phyloP scores from a whole-genome alignment of 2,888 invertebrate species.

The Dione vanillae region DNA sequence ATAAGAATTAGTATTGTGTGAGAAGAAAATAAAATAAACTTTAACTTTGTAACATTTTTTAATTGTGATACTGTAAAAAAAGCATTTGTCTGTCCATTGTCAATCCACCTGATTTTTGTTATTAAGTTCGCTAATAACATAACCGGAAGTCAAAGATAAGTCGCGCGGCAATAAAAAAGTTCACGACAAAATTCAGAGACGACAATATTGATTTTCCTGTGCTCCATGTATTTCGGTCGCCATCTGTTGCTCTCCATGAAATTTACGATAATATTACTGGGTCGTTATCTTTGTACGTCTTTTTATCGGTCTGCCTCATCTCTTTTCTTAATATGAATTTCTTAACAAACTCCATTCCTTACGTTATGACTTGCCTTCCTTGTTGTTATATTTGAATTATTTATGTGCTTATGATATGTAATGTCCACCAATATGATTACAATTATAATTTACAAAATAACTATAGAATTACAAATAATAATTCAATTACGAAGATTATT shows the following conservation, averaged over 20 bases:
- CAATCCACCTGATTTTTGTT: no score
- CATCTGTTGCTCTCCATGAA: slow-evolving; percentile 83
- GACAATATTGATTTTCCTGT: slow-evolving; percentile 78
- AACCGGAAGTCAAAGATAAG: slow-evolving; percentile 47
- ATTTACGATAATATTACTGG: slow-evolving; percentile 80
- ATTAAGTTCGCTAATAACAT: slow-evolving; percentile 31
- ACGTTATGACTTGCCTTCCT: slow-evolving; percentile 51
- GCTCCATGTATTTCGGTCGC: slow-evolving; percentile 77
- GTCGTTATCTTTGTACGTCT: slow-evolving; percentile 81
- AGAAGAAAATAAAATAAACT: no score
- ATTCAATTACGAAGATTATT: no score
- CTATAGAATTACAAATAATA: no score
- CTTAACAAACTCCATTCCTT: slow-evolving; percentile 62
- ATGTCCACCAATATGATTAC: neutral
- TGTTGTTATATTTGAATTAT: slow-evolving; percentile 1
- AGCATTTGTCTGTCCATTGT: no score
- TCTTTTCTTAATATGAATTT: slow-evolving; percentile 66
- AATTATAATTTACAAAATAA: no score
- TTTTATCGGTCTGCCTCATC: slow-evolving; percentile 70
- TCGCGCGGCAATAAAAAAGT: slow-evolving; percentile 65
- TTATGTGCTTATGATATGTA: neutral
- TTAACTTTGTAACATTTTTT: no score
- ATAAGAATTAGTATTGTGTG: no score
- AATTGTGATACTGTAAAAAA: no score
- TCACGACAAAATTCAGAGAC: slow-evolving; percentile 67